Evolutionary conservation across 2,113 vertebrate species (phyloP).

Genomic region (Mustela nigripes): DNA sequence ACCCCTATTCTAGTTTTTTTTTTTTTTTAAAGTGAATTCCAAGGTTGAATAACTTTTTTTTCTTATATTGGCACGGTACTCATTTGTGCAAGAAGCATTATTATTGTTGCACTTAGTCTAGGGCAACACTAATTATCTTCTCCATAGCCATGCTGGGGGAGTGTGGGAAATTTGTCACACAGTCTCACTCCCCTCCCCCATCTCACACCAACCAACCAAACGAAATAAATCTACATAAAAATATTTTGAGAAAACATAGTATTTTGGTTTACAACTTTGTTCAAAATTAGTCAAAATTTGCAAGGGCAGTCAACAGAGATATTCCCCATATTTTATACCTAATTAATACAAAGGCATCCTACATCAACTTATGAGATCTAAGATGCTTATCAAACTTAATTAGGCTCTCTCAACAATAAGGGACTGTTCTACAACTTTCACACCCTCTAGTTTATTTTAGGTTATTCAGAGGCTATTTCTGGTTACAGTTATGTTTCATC

Average conservation of each 20-base stretch:
- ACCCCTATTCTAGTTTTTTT: neutral
- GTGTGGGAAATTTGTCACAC: neutral
- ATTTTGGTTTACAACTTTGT: neutral
- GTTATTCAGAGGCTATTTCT: neutral
- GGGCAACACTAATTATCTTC: neutral
- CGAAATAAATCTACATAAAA: neutral
- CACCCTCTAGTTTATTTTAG: neutral
- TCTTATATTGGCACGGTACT: neutral
- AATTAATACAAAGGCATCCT: neutral
- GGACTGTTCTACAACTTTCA: neutral
- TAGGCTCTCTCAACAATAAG: neutral
- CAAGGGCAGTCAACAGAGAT: neutral
- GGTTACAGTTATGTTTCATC: neutral
- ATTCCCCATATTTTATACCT: neutral
- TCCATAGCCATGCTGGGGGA: neutral
- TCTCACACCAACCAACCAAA: neutral
- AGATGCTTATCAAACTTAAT: neutral
- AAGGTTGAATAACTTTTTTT: conserved; percentile 44
- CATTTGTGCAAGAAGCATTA: conserved; percentile 7
- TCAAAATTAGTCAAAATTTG: conserved; percentile 30
- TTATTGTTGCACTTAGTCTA: conserved; percentile 22
- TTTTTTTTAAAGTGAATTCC: neutral
- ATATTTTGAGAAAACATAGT: neutral
- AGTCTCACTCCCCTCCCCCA: neutral
- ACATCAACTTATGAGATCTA: neutral